These are phyloP conservation scores for Phenganax subtilis DNA, from an alignment of 92 coral and sea anemone genomes.

Conservation along the genomic window DNA sequence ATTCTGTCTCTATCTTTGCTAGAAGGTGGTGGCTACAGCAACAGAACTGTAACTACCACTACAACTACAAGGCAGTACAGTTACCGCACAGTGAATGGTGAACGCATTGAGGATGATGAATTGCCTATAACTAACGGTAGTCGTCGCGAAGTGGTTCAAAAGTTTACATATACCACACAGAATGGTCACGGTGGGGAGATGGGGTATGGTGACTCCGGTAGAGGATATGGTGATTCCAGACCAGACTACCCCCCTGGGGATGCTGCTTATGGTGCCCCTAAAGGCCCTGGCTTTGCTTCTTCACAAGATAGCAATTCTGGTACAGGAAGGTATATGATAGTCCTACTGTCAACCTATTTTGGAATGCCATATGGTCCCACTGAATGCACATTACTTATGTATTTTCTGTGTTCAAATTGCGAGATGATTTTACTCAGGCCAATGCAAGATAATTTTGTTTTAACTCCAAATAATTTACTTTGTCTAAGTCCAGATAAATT, in stretches of 20 bases:
- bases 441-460: too few species aligned
- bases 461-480: not conserved
- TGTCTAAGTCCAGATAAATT: not conserved
- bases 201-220: not conserved
- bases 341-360: not conserved
- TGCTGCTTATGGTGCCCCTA: not conserved
- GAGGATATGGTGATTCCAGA: constrained; percentile 6
- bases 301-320: not conserved
- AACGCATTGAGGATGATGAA: constrained; percentile 63
- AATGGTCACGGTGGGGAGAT: constrained; percentile 18
- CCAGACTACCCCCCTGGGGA: constrained; percentile 22
- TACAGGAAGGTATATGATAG: constrained; percentile 19
- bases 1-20: too few species aligned
- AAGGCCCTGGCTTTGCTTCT: not conserved
- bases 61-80: constrained; percentile 71
- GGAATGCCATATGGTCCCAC: too few species aligned
- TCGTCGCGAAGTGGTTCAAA: constrained; percentile 27
- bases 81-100: constrained; percentile 72
- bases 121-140: constrained; percentile 19
- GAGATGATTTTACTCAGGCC: too few species aligned
- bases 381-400: too few species aligned
- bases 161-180: constrained; percentile 19
- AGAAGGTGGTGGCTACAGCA: constrained; percentile 20
- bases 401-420: too few species aligned
- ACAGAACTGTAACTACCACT: not conserved